Evolutionary conservation across 2,797 vertebrate genomes (phyloP).

Genomic region (Typhlichthys eigenmanni): DNA sequence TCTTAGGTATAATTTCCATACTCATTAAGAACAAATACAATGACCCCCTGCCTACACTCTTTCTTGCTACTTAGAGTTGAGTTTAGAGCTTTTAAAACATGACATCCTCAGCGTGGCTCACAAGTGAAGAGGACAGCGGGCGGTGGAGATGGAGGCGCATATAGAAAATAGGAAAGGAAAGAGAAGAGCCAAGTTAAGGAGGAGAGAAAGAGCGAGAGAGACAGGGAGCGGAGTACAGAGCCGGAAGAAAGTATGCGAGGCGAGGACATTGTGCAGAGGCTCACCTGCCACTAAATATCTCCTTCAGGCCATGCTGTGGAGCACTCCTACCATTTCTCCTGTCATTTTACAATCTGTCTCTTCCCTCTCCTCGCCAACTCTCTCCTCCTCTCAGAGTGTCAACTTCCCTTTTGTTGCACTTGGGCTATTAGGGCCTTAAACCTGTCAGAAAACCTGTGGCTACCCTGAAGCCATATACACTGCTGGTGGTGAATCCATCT

Average conservation of each 20-base stretch:
- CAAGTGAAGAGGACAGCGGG: background rate
- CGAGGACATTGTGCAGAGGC: conserved; percentile 42
- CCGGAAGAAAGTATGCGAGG: conserved; percentile 8
- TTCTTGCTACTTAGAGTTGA: no score
- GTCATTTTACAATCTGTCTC: conserved; percentile 48
- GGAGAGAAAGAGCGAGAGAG: conserved; percentile 51
- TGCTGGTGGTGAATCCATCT: conserved; percentile 42
- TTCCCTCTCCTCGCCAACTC: conserved; percentile 7
- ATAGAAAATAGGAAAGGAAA: background rate
- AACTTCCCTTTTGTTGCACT: conserved; percentile 49
- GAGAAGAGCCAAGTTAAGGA: conserved; percentile 51
- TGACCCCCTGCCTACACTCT: no score
- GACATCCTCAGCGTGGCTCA: no score
- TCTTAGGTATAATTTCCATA: no score
- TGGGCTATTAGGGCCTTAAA: conserved; percentile 58
- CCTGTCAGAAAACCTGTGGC: conserved; percentile 64
- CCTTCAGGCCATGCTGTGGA: conserved; percentile 54
- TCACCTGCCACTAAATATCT: conserved; percentile 43
- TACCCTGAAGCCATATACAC: conserved; percentile 61
- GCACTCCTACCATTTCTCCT: conserved; percentile 51
- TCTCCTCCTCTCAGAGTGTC: conserved; percentile 38
- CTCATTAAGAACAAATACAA: no score
- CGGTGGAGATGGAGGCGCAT: background rate
- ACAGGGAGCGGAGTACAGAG: background rate
- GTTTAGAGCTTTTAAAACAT: no score